Evolutionary conservation across 2,113 vertebrate genomes (phyloP), one percentile per base, ranked within the genome.

Genomic region (Condylura cristata): DNA sequence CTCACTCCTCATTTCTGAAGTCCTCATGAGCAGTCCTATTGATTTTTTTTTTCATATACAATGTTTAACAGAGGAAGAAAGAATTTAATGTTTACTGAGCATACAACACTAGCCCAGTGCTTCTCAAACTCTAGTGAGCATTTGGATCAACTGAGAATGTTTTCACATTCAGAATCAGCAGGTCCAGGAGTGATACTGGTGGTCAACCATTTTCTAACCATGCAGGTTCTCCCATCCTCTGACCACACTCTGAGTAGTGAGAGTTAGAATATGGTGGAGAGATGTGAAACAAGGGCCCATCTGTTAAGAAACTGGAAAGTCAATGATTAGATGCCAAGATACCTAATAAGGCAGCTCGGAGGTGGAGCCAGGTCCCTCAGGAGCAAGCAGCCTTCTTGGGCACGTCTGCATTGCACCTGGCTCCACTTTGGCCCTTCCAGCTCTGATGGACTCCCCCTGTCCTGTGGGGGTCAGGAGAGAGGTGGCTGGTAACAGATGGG

Each of bases 31-130:
- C 22, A 86, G 22, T 2, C 53, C 30, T 74, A 88, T 2, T 83
- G 86, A 80, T 61, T 90, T 56, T 96, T 87, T 79, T 68, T 89
- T 95, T 95, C 34, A 63, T 37, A 86, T 1, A 75, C 48, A 22
- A 90, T 20, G 48, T 85, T 92, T 92, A 91, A 92, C 48, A 39
- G 88, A 91, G 74, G 39, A 88, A 86, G 76, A 88, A 12, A 75
- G 26, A 94, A 88, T 81, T 56, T 65, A 63, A 24, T 30, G 75
- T 56, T 92, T 86, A 39, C 86, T n/a, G 4, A 94, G 53, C 13
- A 86, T n/a, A 84, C 14, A 44, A 84, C 14, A 44, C 39, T 48
- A 63, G 70, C n/a, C 48, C 6, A 12, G 65, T 0, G 20, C 56
- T 74, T 37, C 8, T 75, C 30, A 71, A 63, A 44, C 28, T 76